Evolutionary conservation across 1,140 invertebrate genomes (phyloP).

Genomic region (Papilio glaucus): DNA sequence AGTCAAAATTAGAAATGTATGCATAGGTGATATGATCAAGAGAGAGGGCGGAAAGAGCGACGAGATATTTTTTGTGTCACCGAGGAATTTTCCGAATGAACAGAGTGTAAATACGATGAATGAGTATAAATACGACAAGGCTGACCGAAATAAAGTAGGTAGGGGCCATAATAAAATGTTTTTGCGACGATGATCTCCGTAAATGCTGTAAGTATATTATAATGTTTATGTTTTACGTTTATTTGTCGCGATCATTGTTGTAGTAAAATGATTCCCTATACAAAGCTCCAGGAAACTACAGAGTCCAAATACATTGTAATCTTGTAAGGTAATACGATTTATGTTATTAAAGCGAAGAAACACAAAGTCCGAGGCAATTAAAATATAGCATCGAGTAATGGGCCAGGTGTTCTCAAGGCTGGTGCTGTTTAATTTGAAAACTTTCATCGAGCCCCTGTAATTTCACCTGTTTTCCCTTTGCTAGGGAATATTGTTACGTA

Average conservation of each 20-base stretch:
- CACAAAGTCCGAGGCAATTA: not conserved
- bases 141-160: not conserved
- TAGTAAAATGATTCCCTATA: not conserved
- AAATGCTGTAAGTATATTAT: too few relatives aligned
- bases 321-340: slow-evolving; percentile 3
- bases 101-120: too few relatives aligned
- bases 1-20: too few relatives aligned
- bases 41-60: too few relatives aligned
- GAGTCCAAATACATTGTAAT: too few relatives aligned
- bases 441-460: slow-evolving; percentile 7
- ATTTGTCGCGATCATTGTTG: not conserved
- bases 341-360: not conserved
- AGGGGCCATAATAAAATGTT: not conserved
- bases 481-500: not conserved
- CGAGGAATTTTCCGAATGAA: too few relatives aligned
- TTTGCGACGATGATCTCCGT: not conserved
- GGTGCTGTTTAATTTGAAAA: slow-evolving; percentile 13
- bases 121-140: too few relatives aligned
- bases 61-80: too few relatives aligned
- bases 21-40: too few relatives aligned
- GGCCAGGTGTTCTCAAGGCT: not conserved
- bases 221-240: not conserved
- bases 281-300: not conserved
- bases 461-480: slow-evolving; percentile 10
- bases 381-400: not conserved